Percentiles rank a stretch among this genome's conserved stretches.
Evolutionary conservation across 2,797 vertebrate genomes (phyloP).

Genomic region (Gadopsis bispinosus): DNA sequence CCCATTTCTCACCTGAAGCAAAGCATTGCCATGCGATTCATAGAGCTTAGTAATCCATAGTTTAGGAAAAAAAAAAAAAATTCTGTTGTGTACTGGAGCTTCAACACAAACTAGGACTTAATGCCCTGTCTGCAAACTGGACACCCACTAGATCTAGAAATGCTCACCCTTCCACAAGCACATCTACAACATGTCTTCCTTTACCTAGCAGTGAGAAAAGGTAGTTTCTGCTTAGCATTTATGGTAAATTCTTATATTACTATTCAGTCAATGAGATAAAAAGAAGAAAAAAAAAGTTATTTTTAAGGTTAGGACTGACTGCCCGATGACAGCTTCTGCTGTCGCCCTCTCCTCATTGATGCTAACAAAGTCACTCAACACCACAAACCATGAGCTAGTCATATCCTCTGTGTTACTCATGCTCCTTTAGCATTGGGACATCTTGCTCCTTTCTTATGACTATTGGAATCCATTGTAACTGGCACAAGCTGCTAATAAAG

Average conservation of each 20-base stretch:
- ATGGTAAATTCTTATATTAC: neutral
- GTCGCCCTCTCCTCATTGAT: slow-evolving; percentile 6
- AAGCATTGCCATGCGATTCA: slow-evolving; percentile 19
- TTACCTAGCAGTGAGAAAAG: neutral
- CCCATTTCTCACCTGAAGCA: slow-evolving; percentile 13
- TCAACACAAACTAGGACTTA: neutral
- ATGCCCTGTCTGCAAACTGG: neutral
- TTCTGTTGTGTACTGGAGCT: neutral
- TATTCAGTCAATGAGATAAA: neutral
- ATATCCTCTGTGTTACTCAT: slow-evolving; percentile 48
- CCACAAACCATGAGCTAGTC: slow-evolving; percentile 31
- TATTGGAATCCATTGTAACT: slow-evolving; percentile 20
- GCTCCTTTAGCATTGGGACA: slow-evolving; percentile 16
- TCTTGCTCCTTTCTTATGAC: slow-evolving; percentile 25
- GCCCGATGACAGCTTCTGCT: slow-evolving; percentile 33
- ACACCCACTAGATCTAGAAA: slow-evolving; percentile 5
- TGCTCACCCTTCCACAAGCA: neutral
- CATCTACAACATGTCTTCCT: neutral
- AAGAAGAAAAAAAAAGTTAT: neutral
- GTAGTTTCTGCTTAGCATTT: neutral
- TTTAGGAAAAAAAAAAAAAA: neutral
- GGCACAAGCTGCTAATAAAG: neutral
- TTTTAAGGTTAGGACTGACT: slow-evolving; percentile 20
- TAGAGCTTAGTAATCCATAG: neutral
- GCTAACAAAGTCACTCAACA: slow-evolving; percentile 39